phyloP scores from a whole-genome alignment of 2,113 vertebrate genomes.

The Strigops habroptila region DNA sequence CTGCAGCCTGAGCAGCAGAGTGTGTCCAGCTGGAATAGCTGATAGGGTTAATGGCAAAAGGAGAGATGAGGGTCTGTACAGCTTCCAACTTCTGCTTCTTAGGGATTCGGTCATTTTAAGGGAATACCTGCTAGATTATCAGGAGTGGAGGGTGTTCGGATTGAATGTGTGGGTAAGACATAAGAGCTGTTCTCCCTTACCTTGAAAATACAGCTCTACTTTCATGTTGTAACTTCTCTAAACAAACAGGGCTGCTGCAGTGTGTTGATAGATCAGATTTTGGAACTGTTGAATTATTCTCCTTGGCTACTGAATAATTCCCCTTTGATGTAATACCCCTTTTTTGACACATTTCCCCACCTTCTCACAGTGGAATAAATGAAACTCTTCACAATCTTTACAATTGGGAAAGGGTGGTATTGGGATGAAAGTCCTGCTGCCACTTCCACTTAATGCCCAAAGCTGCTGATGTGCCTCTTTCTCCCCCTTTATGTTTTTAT shows the following conservation, averaged over 20 bases:
- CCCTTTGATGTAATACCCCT: background rate
- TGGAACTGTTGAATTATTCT: background rate
- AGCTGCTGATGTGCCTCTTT: background rate
- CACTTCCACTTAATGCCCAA: background rate
- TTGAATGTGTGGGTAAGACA: too few species aligned
- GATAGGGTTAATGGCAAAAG: background rate
- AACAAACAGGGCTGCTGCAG: background rate
- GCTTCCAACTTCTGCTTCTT: background rate
- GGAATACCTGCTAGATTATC: background rate
- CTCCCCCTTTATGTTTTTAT: background rate
- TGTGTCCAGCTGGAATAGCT: background rate
- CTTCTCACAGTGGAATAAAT: background rate
- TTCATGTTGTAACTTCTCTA: background rate
- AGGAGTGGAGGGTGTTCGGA: background rate
- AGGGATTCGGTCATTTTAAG: background rate
- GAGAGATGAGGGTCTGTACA: fast-evolving
- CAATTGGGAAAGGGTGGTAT: background rate
- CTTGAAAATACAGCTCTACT: background rate
- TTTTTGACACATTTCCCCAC: background rate
- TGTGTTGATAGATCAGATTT: fast-evolving
- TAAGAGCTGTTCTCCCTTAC: background rate
- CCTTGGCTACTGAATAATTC: background rate
- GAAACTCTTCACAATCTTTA: background rate
- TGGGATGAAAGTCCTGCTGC: background rate
- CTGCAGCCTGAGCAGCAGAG: background rate